Evolutionary conservation across 1,140 invertebrate genomes (phyloP), one percentile per base, ranked within the genome.

Genomic region (Harlomillsia oculata): DNA sequence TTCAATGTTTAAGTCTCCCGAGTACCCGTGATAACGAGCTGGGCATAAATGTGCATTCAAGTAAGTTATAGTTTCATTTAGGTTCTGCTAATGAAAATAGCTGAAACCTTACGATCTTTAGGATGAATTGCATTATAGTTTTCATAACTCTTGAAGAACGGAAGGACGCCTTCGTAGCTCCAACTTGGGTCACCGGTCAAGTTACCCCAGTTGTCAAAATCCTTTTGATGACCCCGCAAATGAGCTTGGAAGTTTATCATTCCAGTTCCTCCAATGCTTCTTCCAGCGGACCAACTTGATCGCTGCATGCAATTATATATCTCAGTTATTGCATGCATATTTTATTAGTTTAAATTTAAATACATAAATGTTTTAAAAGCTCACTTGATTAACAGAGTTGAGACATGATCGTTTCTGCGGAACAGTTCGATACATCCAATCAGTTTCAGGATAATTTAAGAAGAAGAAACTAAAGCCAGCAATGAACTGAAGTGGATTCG

Each of bases 401-500:
- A 48, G 29, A 32, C 45, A 48, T 20, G 45, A n/a, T 11, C 34
- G 14, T 16, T 18, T 30, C 9, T 48, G 45, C n/a, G 45, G 26
- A 32, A 48, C 45, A 13, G 45, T 30, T 23, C 34, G 30, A 14
- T 30, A 23, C 9, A 6, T n/a, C 45, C 45, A 48, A 32, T 48
- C 45, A 74, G 29, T 48, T 32, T 48, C 0, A 1, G 45, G 45
- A 34, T 48, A 48, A 32, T 32, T 48, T 21, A 48, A 21, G 8
- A 32, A 30, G 13, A 32, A 48, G 28, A 32, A 13, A 18, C 28
- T 23, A 21, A 48, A 26, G 3, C 28, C 29, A n/a, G 45, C 28
- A 29, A 48, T 29, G 13, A 32, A 18, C 16, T 48, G 45, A 4
- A 48, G 6, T 1, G 45, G 45, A 48, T 48, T 48, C 14, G 45